Conservation (phyloP, 2,888 invertebrate species). For the Helleia helle region DNA sequence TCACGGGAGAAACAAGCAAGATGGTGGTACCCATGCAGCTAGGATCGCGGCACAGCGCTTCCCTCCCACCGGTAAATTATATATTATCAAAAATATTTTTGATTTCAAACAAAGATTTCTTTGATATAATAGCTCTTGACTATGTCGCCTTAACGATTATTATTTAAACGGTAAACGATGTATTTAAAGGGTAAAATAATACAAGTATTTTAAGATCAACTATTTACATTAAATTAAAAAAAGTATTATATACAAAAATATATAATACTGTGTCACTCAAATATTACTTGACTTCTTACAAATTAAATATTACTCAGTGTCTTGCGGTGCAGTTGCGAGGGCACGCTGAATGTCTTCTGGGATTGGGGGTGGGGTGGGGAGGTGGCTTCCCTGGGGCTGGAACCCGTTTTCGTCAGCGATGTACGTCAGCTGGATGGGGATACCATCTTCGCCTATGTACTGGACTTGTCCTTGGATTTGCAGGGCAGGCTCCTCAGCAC, state of each 20-base stretch:
- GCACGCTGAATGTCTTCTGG: conserved; percentile 80
- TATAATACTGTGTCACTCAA: conserved; percentile 6
- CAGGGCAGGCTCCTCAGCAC: conserved; percentile 63
- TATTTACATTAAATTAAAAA: conserved; percentile 22
- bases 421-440: conserved; percentile 74
- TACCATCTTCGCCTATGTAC: conserved; percentile 77
- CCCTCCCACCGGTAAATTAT: no score
- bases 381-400: conserved; percentile 76
- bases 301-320: conserved; percentile 27
- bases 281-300: background rate
- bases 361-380: conserved; percentile 79
- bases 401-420: conserved; percentile 81
- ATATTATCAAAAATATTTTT: no score
- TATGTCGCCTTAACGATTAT: no score
- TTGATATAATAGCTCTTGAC: no score
- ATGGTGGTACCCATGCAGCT: no score
- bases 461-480: conserved; percentile 77
- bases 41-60: no score
- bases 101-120: no score
- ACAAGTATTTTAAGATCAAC: conserved; percentile 11
- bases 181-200: background rate
- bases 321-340: conserved; percentile 77
- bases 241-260: conserved; percentile 15
- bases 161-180: background rate
- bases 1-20: no score